These are phyloP conservation scores for Lasiurus borealis DNA, from an alignment of 2,113 vertebrate genomes.

Conservation along the genomic window DNA sequence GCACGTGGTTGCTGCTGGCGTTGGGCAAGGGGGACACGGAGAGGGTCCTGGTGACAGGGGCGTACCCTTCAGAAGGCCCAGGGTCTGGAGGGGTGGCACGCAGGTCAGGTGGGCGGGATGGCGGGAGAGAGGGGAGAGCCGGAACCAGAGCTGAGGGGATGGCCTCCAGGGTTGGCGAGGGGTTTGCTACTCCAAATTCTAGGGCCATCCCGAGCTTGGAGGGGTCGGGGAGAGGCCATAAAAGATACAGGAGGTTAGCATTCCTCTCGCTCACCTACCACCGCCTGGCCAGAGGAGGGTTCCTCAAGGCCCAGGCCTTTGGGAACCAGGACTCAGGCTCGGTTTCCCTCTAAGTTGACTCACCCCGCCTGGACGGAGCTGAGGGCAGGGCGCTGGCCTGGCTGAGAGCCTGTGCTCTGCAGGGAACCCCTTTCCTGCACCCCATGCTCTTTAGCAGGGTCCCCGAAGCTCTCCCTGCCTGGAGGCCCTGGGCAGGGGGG, in stretches of 20 bases:
- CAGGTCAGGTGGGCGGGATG: not conserved
- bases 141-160: accelerated
- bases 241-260: not conserved
- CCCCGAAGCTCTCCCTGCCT: not conserved
- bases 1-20: not conserved
- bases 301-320: not conserved
- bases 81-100: not conserved
- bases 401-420: too few species aligned
- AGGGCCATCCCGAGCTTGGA: not conserved
- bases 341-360: not conserved
- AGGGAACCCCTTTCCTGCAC: too few species aligned
- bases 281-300: not conserved
- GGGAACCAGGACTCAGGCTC: not conserved
- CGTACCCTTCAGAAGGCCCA: not conserved
- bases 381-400: too few species aligned
- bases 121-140: not conserved
- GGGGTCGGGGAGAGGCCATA: not conserved
- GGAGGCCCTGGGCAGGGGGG: too few species aligned
- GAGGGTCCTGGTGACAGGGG: not conserved
- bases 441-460: not conserved
- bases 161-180: not conserved
- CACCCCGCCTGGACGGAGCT: not conserved
- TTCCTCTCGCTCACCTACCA: not conserved
- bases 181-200: not conserved
- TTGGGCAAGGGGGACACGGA: not conserved